These are phyloP conservation scores for Nibea coibor DNA, from an alignment of 2,113 vertebrate species.

Conservation along the genomic window DNA sequence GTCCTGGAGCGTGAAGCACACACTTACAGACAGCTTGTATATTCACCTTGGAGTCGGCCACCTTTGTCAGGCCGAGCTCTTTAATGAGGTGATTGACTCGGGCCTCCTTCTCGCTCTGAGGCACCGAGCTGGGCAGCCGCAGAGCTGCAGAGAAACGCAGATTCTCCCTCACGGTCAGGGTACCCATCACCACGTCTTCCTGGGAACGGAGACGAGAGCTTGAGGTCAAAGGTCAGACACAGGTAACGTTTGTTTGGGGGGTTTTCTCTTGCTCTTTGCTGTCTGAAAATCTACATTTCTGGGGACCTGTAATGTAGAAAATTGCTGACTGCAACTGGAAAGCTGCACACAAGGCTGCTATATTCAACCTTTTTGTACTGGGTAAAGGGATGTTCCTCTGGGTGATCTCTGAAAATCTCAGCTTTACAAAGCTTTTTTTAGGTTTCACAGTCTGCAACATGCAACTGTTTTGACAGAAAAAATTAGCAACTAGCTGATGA, in stretches of 20 bases:
- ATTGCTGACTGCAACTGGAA: background rate
- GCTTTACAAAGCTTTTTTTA: background rate
- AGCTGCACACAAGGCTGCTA: background rate
- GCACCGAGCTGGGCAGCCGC: conserved; percentile 87
- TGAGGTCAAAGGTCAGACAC: conserved; percentile 5
- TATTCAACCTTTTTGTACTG: background rate
- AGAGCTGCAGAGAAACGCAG: conserved; percentile 94
- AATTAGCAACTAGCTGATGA: background rate
- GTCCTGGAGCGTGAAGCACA: background rate
- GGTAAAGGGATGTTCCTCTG: too few relatives aligned
- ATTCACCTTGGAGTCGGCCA: conserved; percentile 92
- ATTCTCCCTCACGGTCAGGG: conserved; percentile 94
- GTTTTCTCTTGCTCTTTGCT: background rate
- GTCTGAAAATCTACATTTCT: background rate
- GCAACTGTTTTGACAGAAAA: background rate
- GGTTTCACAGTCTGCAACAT: background rate
- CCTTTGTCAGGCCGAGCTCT: conserved; percentile 91
- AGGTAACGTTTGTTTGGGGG: background rate
- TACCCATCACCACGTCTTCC: conserved; percentile 97
- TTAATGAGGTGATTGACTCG: conserved; percentile 87
- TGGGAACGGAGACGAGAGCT: conserved; percentile 54
- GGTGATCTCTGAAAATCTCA: background rate
- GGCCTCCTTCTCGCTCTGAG: conserved; percentile 85
- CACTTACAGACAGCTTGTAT: background rate
- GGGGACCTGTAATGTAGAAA: background rate